Evolutionary conservation across 2,113 vertebrate species (phyloP).

Genomic region (pig (Sus scrofa)): T2T-Sscrofa CM000821.6:11748501-11749000

Average conservation of each 20-base stretch:
- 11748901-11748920: background rate
- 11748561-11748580: conserved; percentile 18
- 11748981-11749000: background rate
- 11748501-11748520: background rate
- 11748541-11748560: background rate
- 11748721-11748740: background rate
- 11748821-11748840: background rate
- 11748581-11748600: background rate
- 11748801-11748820: background rate
- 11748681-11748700: background rate
- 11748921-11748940: background rate
- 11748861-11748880: background rate
- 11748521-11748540: conserved; percentile 28
- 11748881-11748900: background rate
- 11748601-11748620: background rate
- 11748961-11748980: background rate
- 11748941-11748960: background rate
- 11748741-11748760: background rate
- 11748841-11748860: conserved; percentile 22
- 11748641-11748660: conserved; percentile 18
- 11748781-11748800: background rate
- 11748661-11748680: background rate
- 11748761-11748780: background rate
- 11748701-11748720: conserved; percentile 25
- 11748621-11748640: background rate